Conservation (phyloP, 2,888 invertebrate species). For the Hipparchia sbordonii region DNA sequence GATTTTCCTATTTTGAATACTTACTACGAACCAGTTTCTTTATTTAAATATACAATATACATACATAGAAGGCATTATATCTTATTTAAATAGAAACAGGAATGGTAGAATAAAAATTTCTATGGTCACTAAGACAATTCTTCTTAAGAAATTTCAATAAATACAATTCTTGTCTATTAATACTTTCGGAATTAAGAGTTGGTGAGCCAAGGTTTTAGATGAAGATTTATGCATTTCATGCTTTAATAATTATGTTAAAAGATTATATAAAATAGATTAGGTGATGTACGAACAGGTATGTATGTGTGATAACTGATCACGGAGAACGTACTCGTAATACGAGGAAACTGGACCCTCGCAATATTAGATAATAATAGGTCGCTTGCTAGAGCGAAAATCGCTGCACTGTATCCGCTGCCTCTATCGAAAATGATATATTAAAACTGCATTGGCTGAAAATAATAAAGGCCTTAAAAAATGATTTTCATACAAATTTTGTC, state of each 20-base stretch:
- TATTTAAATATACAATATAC: conserved; percentile 13
- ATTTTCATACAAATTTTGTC: too few species aligned
- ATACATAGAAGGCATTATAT: conserved; percentile 1
- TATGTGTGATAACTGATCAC: conserved; percentile 42
- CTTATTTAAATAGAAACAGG: conserved; percentile 4
- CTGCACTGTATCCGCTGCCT: background rate
- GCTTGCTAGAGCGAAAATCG: conserved; percentile 6
- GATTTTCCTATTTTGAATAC: conserved; percentile 38
- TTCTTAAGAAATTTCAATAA: too few species aligned
- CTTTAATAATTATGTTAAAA: background rate
- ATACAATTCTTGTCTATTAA: background rate
- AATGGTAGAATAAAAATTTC: conserved; percentile 7
- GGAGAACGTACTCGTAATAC: conserved; percentile 57
- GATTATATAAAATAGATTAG: conserved; percentile 3
- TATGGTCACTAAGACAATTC: background rate
- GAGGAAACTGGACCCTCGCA: conserved; percentile 63
- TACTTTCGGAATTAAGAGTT: background rate
- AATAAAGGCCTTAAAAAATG: too few species aligned
- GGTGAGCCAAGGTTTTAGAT: background rate
- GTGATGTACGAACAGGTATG: conserved; percentile 38
- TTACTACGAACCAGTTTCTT: conserved; percentile 23
- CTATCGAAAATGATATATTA: background rate
- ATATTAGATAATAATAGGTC: conserved; percentile 68
- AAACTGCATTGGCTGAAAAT: too few species aligned
- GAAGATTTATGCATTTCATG: background rate